Conservation (phyloP, 1,140 invertebrate species). For the Drosophila asahinai region DNA sequence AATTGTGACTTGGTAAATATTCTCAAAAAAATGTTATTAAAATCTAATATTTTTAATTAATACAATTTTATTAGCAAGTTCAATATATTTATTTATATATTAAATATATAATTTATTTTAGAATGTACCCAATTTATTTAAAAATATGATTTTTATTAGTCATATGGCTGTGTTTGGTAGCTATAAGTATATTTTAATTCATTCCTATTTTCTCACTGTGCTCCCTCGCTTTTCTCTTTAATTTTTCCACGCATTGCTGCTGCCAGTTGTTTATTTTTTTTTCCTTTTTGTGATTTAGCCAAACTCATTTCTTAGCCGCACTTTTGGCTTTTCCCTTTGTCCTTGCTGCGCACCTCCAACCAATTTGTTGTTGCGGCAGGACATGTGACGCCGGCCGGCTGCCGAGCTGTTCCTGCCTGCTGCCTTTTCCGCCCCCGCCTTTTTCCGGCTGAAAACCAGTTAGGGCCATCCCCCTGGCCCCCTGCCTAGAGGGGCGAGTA, state of each 20-base stretch:
- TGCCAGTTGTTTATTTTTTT: conserved; percentile 17
- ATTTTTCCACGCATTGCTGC: conserved; percentile 44
- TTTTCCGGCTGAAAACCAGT: conserved; percentile 22
- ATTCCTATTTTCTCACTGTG: conserved; percentile 7
- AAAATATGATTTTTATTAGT: too few relatives aligned
- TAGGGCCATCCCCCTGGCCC: conserved; percentile 16
- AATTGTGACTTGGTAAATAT: too few relatives aligned
- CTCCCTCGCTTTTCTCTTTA: conserved; percentile 20
- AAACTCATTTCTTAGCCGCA: conserved; percentile 72
- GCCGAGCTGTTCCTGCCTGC: conserved; percentile 10
- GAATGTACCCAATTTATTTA: too few relatives aligned
- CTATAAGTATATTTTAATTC: not conserved
- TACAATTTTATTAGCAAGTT: too few relatives aligned
- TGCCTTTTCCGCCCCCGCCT: conserved; percentile 18
- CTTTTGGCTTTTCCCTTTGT: conserved; percentile 68
- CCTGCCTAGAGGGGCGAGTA: conserved; percentile 59
- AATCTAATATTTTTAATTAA: not conserved
- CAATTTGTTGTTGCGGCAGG: conserved; percentile 73
- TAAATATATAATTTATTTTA: too few relatives aligned
- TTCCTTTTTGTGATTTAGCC: conserved; percentile 33
- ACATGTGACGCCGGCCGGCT: conserved; percentile 63
- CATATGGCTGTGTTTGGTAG: not conserved
- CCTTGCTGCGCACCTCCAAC: conserved; percentile 36
- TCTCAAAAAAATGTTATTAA: not conserved
- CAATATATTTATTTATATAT: too few relatives aligned